Evolutionary conservation across 2,113 vertebrate genomes (phyloP).

Genomic region (Caracal caracal): DNA sequence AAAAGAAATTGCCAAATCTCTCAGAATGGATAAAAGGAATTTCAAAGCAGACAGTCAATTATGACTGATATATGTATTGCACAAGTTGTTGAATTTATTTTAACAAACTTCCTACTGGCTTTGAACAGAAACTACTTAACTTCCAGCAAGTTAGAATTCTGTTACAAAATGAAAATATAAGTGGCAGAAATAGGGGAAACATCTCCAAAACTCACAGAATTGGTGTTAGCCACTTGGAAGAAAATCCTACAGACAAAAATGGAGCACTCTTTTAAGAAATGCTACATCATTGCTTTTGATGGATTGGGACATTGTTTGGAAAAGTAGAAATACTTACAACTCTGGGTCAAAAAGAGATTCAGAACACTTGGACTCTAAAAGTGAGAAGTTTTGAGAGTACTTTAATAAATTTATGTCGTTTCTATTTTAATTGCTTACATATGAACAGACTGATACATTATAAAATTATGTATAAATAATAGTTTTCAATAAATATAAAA

Average conservation of each 20-base stretch:
- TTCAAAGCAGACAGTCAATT: not conserved
- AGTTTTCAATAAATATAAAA: not conserved
- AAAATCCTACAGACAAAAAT: not conserved
- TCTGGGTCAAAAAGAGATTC: not conserved
- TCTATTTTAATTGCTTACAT: not conserved
- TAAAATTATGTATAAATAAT: not conserved
- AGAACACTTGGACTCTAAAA: not conserved
- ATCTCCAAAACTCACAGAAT: not conserved
- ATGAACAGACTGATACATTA: not conserved
- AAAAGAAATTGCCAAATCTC: not conserved
- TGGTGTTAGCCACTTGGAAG: not conserved
- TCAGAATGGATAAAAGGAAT: constrained; percentile 24
- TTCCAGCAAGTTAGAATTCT: not conserved
- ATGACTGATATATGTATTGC: not conserved
- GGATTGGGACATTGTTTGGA: not conserved
- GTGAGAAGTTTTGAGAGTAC: not conserved
- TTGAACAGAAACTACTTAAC: not conserved
- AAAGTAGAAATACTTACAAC: not conserved
- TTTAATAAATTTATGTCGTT: not conserved
- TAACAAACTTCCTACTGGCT: not conserved
- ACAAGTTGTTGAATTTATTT: not conserved
- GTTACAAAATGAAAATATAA: not conserved
- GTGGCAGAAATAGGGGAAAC: not conserved
- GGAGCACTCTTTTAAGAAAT: not conserved
- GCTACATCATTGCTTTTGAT: not conserved